Percentiles rank a stretch among this genome's conserved stretches.
These are phyloP conservation scores for Drosophila picticornis DNA, from an alignment of 2,888 invertebrate species.

Conservation along the genomic window DNA sequence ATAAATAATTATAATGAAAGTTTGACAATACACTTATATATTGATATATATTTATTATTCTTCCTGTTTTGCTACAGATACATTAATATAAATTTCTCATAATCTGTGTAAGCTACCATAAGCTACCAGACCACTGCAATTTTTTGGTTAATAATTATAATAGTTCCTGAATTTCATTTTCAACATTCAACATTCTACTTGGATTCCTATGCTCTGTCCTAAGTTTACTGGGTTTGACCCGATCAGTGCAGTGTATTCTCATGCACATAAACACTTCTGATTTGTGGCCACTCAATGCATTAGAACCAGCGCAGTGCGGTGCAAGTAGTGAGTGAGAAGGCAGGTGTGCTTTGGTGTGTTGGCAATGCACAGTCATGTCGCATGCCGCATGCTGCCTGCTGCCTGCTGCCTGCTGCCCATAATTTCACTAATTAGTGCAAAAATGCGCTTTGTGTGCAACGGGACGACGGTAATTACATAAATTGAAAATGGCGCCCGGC, in stretches of 20 bases:
- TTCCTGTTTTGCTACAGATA: too few species aligned
- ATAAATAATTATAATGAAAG: not conserved
- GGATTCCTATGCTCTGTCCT: not conserved
- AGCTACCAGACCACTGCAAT: not conserved
- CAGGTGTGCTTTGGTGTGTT: not conserved
- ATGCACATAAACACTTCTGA: not conserved
- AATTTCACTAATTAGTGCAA: constrained; percentile 73
- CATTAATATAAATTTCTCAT: too few species aligned
- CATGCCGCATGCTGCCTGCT: constrained; percentile 18
- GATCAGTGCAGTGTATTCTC: not conserved
- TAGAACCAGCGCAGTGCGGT: constrained; percentile 1
- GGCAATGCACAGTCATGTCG: constrained; percentile 27
- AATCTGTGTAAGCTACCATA: too few species aligned
- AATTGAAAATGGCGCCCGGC: constrained; percentile 58
- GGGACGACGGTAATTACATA: constrained; percentile 53
- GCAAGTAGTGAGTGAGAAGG: not conserved
- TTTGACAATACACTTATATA: not conserved
- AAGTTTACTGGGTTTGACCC: not conserved
- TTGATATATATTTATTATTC: not conserved
- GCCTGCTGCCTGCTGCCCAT: constrained; percentile 32
- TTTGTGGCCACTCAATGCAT: constrained; percentile 36
- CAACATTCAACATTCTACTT: not conserved
- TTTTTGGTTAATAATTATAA: not conserved
- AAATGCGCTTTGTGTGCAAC: constrained; percentile 54
- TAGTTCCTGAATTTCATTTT: not conserved